Base-by-base conservation (phyloP, 1,140 invertebrate genomes). In the Oncopeltus fasciatus region DNA sequence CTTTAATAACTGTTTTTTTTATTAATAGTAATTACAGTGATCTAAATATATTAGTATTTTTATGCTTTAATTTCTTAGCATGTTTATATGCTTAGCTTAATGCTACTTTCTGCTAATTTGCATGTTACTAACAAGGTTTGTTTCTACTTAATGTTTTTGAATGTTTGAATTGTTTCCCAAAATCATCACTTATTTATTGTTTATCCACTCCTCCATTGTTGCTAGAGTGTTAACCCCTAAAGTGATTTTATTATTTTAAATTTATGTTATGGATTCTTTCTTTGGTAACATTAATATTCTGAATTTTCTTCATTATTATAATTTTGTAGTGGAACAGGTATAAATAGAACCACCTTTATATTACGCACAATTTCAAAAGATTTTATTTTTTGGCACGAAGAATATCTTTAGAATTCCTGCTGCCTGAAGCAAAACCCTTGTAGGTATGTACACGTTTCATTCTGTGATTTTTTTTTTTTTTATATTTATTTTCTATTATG, bases 251-350 rank as follows among this genome's bases (percentile, higher is more conserved):
- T n/a, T n/a, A n/a, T n/a, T n/a, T n/a, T n/a, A n/a, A n/a, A n/a
- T n/a, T n/a, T n/a, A n/a, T n/a, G n/a, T n/a, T n/a, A n/a, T n/a
- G n/a, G n/a, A n/a, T n/a, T n/a, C n/a, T 51, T 47, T 47, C 12
- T 63, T 20, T 29, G 4, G 62, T 59, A 38, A 59, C 18, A 59
- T 18, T 57, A 43, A 43, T 60, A 47, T 18, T 31, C n/a, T 31
- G 18, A 60, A 31, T 43, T 18, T 60, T 20, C 29, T 60, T 60
- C 26, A 2, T 28, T 53, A 26, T 53, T 53, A 53, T 53, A 24
- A 53, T 53, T 53, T 53, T 53, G 49, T 53, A 53, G 49, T 24
- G 21, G 21, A 53, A 53, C 49, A 53, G 49, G 49, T 53, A 24
- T 24, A 21, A 24, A 24, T 24, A 53, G 49, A 20, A 24, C 16